Evolutionary conservation across 2,797 vertebrate genomes (phyloP), one percentile per base, ranked within the genome.

Genomic region (Pachyuromys duprasi): DNA sequence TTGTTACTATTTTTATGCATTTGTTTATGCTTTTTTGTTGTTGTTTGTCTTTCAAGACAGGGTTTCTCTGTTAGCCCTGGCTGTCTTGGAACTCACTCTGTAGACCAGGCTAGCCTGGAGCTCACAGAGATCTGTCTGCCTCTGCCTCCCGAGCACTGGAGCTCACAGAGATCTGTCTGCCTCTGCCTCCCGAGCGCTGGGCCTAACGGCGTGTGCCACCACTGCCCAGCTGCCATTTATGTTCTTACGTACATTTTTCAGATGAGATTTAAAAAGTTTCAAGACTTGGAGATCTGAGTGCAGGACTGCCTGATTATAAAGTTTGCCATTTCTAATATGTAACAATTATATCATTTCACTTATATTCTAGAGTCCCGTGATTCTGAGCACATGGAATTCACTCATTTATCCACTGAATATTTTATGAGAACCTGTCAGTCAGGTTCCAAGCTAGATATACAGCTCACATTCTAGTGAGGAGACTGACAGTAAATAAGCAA

Each of bases 201-300:
- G 55, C 17, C 17, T 57, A 57, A 57, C 17, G 55, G 55, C 3
- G 13, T 57, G 55, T 15, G 55, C 17, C 14, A 57, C 55, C 55
- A 17, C 55, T 57, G 55, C 55, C 55, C 14, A 17, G 55, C 55
- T 74, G 24, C 72, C 39, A n/a, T 82, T 60, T 63, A 28, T 62
- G 17, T 42, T 93, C 94, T 97, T 86, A 63, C 75, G 49, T 18
- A 22, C 33, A 92, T 91, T 92, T 94, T 96, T 92, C 8, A 95
- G 39, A 96, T 90, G 60, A 90, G 11, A 84, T 90, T 88, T 84
- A 96, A 86, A 49, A 92, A 86, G 74, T 55, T 93, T 92, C 75
- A 53, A 92, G 93, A 90, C 65, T 57, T 28, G 86, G 88, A 93
- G 22, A 84, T 26, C 89, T 65, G 42, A 94, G 60, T 31, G 13